Evolutionary conservation across 23 tunicate species (phyloP), one percentile per base, ranked within the genome.

Genomic region (Aplidium turbinatum): DNA sequence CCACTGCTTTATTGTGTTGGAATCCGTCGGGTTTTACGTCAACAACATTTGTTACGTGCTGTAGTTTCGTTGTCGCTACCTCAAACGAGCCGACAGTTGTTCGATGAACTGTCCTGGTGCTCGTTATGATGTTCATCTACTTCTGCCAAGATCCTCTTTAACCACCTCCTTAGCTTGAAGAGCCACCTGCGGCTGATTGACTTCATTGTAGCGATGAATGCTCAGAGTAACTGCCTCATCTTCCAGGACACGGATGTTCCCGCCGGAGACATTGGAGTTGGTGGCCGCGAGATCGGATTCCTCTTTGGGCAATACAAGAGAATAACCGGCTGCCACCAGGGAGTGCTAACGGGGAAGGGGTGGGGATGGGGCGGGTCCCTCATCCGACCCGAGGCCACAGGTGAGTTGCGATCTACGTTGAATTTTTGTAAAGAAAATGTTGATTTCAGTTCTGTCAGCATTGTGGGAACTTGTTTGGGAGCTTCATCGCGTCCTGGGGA

Each of bases 201-300:
- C n/a, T n/a, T n/a, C n/a, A n/a, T n/a, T n/a, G n/a, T n/a, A n/a
- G n/a, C n/a, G n/a, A n/a, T n/a, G n/a, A n/a, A n/a, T 23, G 30
- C 19, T 54, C 33, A 26, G 55, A 25, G 7, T 38, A 0, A 9
- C n/a, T 31, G 36, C n/a, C n/a, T 45, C 51, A 45, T 45, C 18
- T 45, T 45, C 16, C 51, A 45, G 51, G 51, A 45, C 51, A 45
- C 6, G 24, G 63, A 56, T 7, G 27, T 56, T 7, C 63, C 63
- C 27, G 63, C 27, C 27, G 63, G 63, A n/a, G 63, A 23, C n/a
- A 56, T 56, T n/a, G 63, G 63, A 6, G 63, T 56, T n/a, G 27
- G 27, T n/a, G 26, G 9, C 9, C 24, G 27, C 9, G 63, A 56
- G n/a, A 56, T 56, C 27, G 24, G 26, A 9, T n/a, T 11, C 27